These are phyloP conservation scores for Australoheros facetus DNA, from an alignment of 2,797 vertebrate species.

Conservation along the genomic window DNA sequence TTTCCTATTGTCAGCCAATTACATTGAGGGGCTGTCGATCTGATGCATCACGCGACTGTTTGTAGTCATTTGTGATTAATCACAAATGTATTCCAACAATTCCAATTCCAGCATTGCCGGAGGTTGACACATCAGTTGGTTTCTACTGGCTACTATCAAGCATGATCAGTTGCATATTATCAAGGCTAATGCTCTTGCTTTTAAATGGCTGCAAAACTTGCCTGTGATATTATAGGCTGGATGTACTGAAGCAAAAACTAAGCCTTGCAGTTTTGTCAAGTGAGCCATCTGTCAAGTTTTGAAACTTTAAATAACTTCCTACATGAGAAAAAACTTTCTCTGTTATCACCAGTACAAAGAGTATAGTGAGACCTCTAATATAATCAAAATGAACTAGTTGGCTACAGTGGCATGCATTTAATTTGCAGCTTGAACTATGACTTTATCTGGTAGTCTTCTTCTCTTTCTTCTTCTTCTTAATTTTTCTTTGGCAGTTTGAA, in stretches of 20 bases:
- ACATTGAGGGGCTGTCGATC: no score
- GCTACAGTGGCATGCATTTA: background rate
- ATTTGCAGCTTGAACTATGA: background rate
- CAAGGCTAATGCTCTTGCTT: background rate
- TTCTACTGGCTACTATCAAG: background rate
- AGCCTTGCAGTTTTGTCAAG: slow-evolving; percentile 1
- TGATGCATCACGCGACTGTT: background rate
- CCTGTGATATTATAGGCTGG: background rate
- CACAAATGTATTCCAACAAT: background rate
- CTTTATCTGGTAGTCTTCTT: background rate
- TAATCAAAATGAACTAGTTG: background rate
- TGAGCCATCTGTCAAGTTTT: slow-evolving; percentile 1
- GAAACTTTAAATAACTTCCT: background rate
- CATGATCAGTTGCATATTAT: background rate
- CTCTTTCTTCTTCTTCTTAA: background rate
- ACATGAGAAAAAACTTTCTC: background rate
- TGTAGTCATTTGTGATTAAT: background rate
- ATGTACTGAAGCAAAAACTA: background rate
- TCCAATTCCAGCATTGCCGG: background rate
- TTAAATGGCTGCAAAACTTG: background rate
- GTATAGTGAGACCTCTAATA: background rate
- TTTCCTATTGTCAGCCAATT: background rate
- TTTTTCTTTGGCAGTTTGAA: background rate
- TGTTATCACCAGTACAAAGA: background rate
- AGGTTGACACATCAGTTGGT: background rate